phyloP scores from a whole-genome alignment of 1,140 invertebrate species.

The Harlomillsia oculata region DNA sequence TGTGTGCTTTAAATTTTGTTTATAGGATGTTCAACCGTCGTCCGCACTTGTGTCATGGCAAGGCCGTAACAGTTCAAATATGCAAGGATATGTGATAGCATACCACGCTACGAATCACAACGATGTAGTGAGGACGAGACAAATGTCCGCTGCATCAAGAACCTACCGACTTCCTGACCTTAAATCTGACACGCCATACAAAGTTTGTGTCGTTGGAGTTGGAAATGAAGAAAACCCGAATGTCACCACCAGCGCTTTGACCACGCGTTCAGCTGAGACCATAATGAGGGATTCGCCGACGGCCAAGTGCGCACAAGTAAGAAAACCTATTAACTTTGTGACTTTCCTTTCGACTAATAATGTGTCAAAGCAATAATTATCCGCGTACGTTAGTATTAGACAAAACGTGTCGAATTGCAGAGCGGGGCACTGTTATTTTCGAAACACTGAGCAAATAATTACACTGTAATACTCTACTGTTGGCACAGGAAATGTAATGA shows the following conservation, averaged over 20 bases:
- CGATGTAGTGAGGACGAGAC: slow-evolving; percentile 42
- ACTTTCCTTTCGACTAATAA: too few relatives aligned
- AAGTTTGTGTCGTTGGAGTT: slow-evolving; percentile 71
- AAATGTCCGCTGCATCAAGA: slow-evolving; percentile 38
- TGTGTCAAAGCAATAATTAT: too few relatives aligned
- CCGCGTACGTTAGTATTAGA: too few relatives aligned
- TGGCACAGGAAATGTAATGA: too few relatives aligned
- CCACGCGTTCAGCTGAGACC: slow-evolving; percentile 23
- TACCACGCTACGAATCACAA: slow-evolving; percentile 62
- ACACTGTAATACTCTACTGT: too few relatives aligned
- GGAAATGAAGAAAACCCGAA: slow-evolving; percentile 51
- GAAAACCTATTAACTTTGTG: too few relatives aligned
- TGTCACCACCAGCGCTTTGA: slow-evolving; percentile 28
- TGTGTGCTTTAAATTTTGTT: slow-evolving; percentile 10
- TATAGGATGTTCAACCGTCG: slow-evolving; percentile 34
- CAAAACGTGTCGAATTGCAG: too few relatives aligned
- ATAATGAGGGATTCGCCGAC: slow-evolving; percentile 34
- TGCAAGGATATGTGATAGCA: slow-evolving; percentile 74
- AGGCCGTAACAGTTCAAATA: slow-evolving; percentile 71
- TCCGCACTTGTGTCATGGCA: slow-evolving; percentile 43
- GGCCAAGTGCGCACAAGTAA: slow-evolving; percentile 35
- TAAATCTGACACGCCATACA: slow-evolving; percentile 64
- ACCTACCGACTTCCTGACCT: slow-evolving; percentile 62
- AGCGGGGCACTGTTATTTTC: too few relatives aligned
- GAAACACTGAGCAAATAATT: too few relatives aligned